These are phyloP conservation scores for Drosophila orena DNA, from an alignment of 1,140 invertebrate genomes.

Conservation along the genomic window DNA sequence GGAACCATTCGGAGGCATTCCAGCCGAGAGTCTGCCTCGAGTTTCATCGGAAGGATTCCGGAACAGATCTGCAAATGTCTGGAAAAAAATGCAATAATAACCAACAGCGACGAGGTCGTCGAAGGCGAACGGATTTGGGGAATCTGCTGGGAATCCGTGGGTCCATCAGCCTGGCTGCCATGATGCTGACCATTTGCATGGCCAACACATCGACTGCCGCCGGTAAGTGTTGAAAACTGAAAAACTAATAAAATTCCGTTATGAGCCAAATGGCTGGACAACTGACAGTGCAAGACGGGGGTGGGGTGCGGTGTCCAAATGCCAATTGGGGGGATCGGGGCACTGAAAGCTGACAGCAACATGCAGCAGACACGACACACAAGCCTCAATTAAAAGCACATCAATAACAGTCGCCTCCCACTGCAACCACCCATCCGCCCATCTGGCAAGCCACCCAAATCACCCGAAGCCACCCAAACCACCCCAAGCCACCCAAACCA, in stretches of 20 bases:
- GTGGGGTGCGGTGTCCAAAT: no score
- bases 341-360: constrained; percentile 54
- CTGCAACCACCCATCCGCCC: constrained; percentile 3
- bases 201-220: constrained; percentile 71
- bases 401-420: constrained; percentile 63
- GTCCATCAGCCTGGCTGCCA: constrained; percentile 62
- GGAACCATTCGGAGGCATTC: constrained; percentile 27
- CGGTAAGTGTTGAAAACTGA: constrained; percentile 68
- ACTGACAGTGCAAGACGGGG: constrained; percentile 10
- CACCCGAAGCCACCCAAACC: no score
- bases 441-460: no score
- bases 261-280: constrained; percentile 73
- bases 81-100: constrained; percentile 69
- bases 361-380: constrained; percentile 39
- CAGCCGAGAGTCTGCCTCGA: constrained; percentile 37
- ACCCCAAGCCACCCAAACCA: neutral
- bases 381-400: constrained; percentile 83
- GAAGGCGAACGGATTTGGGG: constrained; percentile 20
- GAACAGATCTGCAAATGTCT: constrained; percentile 62
- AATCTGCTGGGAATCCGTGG: constrained; percentile 38
- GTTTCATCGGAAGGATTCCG: constrained; percentile 35
- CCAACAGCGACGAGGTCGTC: constrained; percentile 62
- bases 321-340: neutral
- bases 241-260: constrained; percentile 75
- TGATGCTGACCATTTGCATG: constrained; percentile 67